Percentiles rank a stretch among this genome's conserved stretches.
Evolutionary conservation across 2,797 vertebrate genomes (phyloP).

Genomic region (Myioborus melanocephalus): DNA sequence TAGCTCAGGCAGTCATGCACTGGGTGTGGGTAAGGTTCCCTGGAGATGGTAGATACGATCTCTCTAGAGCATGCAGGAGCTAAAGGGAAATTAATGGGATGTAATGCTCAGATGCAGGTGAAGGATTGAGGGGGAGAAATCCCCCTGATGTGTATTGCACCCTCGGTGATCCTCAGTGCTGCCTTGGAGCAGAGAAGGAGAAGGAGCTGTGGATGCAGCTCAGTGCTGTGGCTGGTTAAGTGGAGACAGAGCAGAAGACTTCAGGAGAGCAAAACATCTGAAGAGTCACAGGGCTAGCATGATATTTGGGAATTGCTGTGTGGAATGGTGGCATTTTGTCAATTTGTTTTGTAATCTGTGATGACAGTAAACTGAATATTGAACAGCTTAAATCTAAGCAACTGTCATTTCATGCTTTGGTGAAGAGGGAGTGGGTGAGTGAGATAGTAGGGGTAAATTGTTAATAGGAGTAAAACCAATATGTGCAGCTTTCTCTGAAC

Average conservation of each 20-base stretch:
- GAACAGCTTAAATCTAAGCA: slow-evolving; percentile 32
- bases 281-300: neutral
- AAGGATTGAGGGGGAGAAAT: neutral
- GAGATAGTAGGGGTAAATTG: slow-evolving; percentile 31
- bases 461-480: slow-evolving; percentile 40
- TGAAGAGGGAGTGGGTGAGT: slow-evolving; percentile 37
- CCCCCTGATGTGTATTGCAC: neutral
- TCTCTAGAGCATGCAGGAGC: neutral
- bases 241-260: neutral
- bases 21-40: neutral
- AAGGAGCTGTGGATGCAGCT: neutral
- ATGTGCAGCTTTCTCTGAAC: slow-evolving; percentile 33
- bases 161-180: neutral
- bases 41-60: neutral
- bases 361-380: slow-evolving; percentile 26
- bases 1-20: neutral
- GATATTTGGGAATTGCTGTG: neutral
- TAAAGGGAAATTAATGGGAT: neutral
- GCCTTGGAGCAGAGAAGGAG: neutral
- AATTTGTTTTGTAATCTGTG: slow-evolving; percentile 25
- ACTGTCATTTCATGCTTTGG: slow-evolving; percentile 39
- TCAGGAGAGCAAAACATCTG: neutral
- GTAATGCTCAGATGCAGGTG: neutral
- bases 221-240: neutral
- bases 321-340: neutral